Percentiles rank a stretch among this genome's conserved stretches.
These are phyloP conservation scores for Creontiades dilutus DNA, from an alignment of 2,888 invertebrate species.

Conservation along the genomic window DNA sequence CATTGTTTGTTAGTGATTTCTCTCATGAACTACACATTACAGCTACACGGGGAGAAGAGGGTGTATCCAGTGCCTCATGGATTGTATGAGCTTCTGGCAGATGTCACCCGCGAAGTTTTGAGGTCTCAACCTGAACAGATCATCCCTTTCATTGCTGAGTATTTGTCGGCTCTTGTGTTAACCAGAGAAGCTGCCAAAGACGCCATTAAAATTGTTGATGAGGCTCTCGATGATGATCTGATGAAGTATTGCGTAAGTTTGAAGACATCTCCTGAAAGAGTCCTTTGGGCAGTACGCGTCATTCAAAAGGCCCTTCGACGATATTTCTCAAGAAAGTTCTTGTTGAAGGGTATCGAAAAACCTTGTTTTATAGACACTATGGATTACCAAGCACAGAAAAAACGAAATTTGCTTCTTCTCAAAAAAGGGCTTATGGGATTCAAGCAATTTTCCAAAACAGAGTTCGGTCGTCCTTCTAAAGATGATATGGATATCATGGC, in stretches of 20 bases:
- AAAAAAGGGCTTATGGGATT: constrained; percentile 3
- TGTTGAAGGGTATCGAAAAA: constrained; percentile 25
- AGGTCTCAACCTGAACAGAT: constrained; percentile 83
- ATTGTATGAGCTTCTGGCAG: constrained; percentile 84
- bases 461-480: neutral
- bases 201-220: constrained; percentile 71
- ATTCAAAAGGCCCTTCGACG: constrained; percentile 62
- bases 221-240: constrained; percentile 55
- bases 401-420: neutral
- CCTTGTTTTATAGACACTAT: neutral
- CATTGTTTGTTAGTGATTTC: too few species aligned
- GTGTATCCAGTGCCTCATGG: constrained; percentile 83
- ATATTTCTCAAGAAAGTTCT: constrained; percentile 47
- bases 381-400: neutral
- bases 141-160: constrained; percentile 85
- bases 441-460: neutral
- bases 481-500: constrained; percentile 36
- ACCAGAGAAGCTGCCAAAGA: constrained; percentile 80
- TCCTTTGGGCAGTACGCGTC: constrained; percentile 67
- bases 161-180: constrained; percentile 83
- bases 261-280: constrained; percentile 62
- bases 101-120: constrained; percentile 85
- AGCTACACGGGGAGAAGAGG: constrained; percentile 79
- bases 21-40: constrained; percentile 72
- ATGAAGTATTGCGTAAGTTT: constrained; percentile 63